Evolutionary conservation across 2,797 vertebrate genomes (phyloP).

Genomic region (Menidia menidia): DNA sequence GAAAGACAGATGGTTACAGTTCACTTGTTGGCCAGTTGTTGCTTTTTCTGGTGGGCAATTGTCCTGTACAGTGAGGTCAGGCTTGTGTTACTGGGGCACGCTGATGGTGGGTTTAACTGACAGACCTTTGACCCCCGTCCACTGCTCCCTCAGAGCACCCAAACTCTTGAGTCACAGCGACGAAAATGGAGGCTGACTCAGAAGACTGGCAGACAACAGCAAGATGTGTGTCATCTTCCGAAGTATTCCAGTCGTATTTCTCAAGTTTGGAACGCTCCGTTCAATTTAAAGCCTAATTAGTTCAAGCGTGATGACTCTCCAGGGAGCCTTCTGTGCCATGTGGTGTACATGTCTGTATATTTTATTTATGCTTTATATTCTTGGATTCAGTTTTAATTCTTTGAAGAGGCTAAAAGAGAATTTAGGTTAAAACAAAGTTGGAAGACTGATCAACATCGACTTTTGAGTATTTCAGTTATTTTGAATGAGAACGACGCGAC

Average conservation of each 20-base stretch:
- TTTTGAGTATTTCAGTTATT: too few relatives aligned
- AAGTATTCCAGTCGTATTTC: background rate
- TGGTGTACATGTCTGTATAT: background rate
- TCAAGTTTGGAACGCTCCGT: conserved; percentile 19
- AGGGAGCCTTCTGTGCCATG: background rate
- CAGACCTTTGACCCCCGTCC: conserved; percentile 73
- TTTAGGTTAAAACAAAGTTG: background rate
- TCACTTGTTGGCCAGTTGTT: background rate
- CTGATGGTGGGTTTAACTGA: conserved; percentile 15
- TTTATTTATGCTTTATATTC: background rate
- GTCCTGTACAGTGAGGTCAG: background rate
- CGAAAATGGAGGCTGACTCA: conserved; percentile 61
- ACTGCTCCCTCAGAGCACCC: conserved; percentile 36
- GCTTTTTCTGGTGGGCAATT: background rate
- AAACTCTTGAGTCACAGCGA: conserved; percentile 41
- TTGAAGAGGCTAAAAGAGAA: background rate
- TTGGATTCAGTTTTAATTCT: background rate
- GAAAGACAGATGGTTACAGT: background rate
- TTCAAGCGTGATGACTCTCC: conserved; percentile 3
- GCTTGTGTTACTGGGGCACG: conserved; percentile 16
- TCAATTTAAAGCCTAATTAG: background rate
- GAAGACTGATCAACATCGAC: background rate
- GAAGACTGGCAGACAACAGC: conserved; percentile 18
- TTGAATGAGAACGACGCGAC: too few relatives aligned
- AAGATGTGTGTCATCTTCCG: conserved; percentile 39